These are phyloP conservation scores for Meta bourneti DNA, from an alignment of 2,888 invertebrate genomes.

Conservation along the genomic window DNA sequence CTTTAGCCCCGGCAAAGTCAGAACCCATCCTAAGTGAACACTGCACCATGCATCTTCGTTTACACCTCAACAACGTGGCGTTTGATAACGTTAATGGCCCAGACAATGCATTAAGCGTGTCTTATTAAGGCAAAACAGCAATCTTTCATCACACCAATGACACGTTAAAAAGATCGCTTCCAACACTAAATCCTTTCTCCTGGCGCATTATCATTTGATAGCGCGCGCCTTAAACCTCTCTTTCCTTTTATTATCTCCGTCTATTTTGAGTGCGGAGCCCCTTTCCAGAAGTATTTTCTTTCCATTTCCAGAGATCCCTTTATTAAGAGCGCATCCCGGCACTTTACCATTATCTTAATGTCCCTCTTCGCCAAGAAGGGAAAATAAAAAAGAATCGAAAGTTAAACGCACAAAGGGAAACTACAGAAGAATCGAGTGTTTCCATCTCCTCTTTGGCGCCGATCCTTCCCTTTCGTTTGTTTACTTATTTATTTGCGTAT, in stretches of 20 bases:
- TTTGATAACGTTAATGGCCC: background rate
- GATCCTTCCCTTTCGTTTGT: background rate
- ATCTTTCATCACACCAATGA: background rate
- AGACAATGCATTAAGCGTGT: background rate
- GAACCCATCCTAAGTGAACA: too few relatives aligned
- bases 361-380: background rate
- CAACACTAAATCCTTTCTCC: background rate
- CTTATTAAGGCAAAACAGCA: background rate
- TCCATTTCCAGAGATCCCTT: background rate
- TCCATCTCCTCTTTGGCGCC: background rate
- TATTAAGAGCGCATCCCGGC: background rate
- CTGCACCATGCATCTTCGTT: too few relatives aligned
- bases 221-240: background rate
- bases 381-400: background rate
- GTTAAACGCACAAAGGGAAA: background rate
- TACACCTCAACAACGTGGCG: background rate
- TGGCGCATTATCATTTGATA: background rate
- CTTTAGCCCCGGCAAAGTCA: too few relatives aligned
- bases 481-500: slow-evolving; percentile 1
- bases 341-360: background rate
- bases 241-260: background rate
- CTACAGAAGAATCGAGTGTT: background rate
- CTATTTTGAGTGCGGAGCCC: background rate
- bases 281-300: background rate
- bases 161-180: background rate